Evolutionary conservation across 2,797 vertebrate genomes (phyloP).

Genomic region (Sardinella longiceps): DNA sequence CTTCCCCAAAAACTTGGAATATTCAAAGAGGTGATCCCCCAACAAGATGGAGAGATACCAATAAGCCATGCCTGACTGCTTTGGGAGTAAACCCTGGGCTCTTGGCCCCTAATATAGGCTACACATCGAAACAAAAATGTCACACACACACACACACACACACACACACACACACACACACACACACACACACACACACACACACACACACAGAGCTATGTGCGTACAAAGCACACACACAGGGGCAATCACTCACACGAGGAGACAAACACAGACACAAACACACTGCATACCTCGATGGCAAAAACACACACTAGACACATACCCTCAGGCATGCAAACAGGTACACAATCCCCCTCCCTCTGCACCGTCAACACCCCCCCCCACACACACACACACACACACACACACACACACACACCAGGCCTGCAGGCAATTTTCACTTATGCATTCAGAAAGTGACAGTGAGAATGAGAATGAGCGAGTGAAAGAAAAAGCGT

Average conservation of each 20-base stretch:
- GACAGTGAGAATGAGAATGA: neutral
- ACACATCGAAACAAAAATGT: neutral
- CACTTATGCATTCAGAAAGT: constrained; percentile 32
- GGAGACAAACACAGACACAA: constrained; percentile 26
- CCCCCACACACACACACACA: neutral
- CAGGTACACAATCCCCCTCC: constrained; percentile 4
- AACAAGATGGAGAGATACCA: constrained; percentile 53
- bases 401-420: neutral
- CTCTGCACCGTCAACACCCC: neutral
- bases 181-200: neutral
- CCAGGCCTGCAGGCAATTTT: constrained; percentile 13
- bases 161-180: neutral
- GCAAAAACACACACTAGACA: neutral
- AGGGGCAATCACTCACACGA: neutral
- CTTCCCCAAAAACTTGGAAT: constrained; percentile 38
- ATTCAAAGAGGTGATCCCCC: constrained; percentile 25
- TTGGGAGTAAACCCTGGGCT: neutral
- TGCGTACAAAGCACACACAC: no score
- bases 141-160: neutral
- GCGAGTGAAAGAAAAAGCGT: neutral
- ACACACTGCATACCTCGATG: neutral
- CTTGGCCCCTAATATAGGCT: neutral
- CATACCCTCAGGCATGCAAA: constrained; percentile 19
- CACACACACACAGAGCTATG: neutral
- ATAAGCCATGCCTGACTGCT: constrained; percentile 47